These are phyloP conservation scores for Gallinago solitaria DNA, from an alignment of 2,797 vertebrate species.

Conservation along the genomic window DNA sequence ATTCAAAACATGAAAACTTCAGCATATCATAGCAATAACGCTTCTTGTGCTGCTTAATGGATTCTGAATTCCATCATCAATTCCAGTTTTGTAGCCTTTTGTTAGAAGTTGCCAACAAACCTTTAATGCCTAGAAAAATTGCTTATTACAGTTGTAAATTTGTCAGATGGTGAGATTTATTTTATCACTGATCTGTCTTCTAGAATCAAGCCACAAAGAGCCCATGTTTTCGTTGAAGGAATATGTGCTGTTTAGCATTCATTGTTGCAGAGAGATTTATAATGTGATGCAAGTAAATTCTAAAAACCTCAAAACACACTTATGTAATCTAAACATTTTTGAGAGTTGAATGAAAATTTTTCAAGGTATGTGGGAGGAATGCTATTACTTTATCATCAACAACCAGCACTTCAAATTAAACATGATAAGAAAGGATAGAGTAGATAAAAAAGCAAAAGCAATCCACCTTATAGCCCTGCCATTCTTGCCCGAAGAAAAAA, in stretches of 20 bases:
- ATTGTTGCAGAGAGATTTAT: neutral
- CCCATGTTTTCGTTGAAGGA: neutral
- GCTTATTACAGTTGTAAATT: neutral
- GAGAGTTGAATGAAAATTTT: neutral
- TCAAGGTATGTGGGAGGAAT: conserved; percentile 13
- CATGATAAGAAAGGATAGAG: neutral
- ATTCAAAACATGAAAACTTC: conserved; percentile 30
- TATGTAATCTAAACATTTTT: conserved; percentile 22
- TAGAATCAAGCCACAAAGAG: neutral
- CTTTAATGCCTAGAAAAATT: neutral
- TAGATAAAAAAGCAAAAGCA: conserved; percentile 28
- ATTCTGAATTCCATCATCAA: neutral
- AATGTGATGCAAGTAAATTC: neutral
- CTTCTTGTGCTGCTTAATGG: neutral
- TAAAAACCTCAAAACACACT: neutral
- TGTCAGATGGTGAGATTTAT: neutral
- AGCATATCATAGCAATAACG: conserved; percentile 13
- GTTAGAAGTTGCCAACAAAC: neutral
- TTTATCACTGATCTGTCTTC: neutral
- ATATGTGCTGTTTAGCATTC: neutral
- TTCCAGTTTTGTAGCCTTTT: neutral
- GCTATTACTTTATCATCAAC: conserved; percentile 31
- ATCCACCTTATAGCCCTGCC: neutral
- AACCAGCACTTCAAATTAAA: conserved; percentile 45
- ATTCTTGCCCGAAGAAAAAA: conserved; percentile 23